A percentile compares a stretch with the other conserved stretches of the same genome.
Conservation (phyloP, 2,113 vertebrate species). For the Cariama cristata region DNA sequence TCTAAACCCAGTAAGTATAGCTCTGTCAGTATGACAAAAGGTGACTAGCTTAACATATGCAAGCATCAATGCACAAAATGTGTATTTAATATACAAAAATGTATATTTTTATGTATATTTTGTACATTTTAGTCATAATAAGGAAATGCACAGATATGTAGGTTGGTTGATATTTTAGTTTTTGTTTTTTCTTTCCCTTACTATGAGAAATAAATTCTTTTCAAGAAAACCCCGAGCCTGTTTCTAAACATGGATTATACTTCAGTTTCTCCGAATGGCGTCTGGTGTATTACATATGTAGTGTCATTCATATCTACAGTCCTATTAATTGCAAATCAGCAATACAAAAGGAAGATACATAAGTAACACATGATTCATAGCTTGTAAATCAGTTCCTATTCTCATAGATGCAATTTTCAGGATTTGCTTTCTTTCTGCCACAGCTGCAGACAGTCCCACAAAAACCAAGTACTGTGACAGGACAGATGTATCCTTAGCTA, state of each 20-base stretch:
- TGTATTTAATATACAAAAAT: background rate
- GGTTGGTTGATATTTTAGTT: background rate
- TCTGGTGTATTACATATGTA: background rate
- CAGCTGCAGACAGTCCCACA: background rate
- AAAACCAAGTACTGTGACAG: background rate
- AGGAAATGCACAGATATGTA: background rate
- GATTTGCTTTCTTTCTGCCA: background rate
- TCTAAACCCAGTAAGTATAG: constrained; percentile 89
- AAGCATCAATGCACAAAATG: background rate
- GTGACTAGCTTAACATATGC: background rate
- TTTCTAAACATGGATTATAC: background rate
- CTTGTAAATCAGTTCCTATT: background rate
- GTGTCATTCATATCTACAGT: background rate
- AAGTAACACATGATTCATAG: background rate
- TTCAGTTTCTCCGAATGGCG: background rate
- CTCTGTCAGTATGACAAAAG: background rate
- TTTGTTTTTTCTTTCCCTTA: background rate
- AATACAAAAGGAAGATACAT: background rate
- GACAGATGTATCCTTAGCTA: background rate
- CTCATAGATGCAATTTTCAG: background rate
- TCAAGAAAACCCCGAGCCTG: background rate
- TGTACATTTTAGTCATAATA: background rate
- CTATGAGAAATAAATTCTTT: background rate
- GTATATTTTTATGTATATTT: background rate
- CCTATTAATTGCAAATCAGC: background rate